Percentiles rank a stretch among this genome's conserved stretches.
Conservation (phyloP, 2,888 invertebrate species). For the Drosophila merina region DNA sequence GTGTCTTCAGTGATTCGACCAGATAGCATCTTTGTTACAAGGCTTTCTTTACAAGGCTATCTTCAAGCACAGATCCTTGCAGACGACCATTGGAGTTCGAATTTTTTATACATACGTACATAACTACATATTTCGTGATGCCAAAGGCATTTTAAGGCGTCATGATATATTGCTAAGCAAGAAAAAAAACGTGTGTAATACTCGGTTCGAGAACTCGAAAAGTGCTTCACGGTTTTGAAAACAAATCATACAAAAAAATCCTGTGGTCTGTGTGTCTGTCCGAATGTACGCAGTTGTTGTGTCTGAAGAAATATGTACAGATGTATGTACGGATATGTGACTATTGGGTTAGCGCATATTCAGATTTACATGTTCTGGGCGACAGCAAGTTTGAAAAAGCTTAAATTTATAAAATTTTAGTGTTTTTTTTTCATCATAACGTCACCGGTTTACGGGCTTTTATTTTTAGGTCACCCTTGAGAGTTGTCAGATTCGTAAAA, state of each 20-base stretch:
- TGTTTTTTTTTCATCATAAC: no score
- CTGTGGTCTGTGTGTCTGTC: not conserved
- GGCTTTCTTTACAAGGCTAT: not conserved
- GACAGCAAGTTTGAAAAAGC: not conserved
- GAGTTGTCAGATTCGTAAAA: slow-evolving; percentile 42
- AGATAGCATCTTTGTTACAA: not conserved
- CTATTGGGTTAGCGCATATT: slow-evolving; percentile 9
- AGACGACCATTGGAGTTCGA: slow-evolving; percentile 1
- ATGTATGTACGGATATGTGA: not conserved
- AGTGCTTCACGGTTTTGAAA: not conserved
- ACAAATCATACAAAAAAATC: not conserved
- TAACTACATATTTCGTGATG: slow-evolving; percentile 16
- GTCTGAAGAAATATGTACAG: slow-evolving; percentile 3
- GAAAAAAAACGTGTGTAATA: not conserved
- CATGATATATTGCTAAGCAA: not conserved
- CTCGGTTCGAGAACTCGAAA: not conserved
- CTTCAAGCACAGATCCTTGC: not conserved
- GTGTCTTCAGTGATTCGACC: not conserved
- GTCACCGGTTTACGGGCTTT: not conserved
- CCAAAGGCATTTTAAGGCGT: not conserved
- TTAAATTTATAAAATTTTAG: not conserved
- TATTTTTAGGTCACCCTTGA: slow-evolving; percentile 42
- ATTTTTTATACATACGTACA: slow-evolving; percentile 8
- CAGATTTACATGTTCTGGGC: not conserved
- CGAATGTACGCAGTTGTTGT: slow-evolving; percentile 29